Evolutionary conservation across 2,113 vertebrate species (phyloP), one percentile per base, ranked within the genome.

Genomic region (Istiophorus platypterus): DNA sequence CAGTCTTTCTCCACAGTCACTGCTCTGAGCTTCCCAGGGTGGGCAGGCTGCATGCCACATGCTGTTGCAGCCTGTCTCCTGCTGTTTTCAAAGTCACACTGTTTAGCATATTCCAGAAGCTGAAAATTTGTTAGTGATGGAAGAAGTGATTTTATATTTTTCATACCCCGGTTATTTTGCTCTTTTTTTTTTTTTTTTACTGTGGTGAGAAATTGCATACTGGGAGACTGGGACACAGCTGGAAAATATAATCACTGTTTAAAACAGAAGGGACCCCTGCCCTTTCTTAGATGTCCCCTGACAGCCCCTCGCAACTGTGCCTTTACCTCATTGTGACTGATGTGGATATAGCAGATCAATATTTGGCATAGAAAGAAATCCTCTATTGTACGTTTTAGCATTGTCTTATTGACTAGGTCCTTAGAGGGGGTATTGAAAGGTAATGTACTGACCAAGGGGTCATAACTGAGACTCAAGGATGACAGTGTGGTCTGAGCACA

Each of bases 31-130:
- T 72, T 76, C 24, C 49, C 14, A 5, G 8, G 37, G 39, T 67
- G 73, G 61, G 61, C 45, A 45, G 41, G 66, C 22, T 69, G 56
- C 39, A 45, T 18, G 20, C 69, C 64, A 24, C 82, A 78, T 58
- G 69, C 84, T 88, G 85, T 51, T 42, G 22, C 63, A 76, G 68
- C 67, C 62, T 39, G 54, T n/a, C 7, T 66, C 69, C 64, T 72
- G 81, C 72, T 79, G 81, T 34, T 81, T 81, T 86, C 70, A 86
- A 69, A 82, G 76, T 62, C 27, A 2, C 41, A 11, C 11, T 42
- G 31, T 81, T 85, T 66, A 81, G 54, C 80, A 66, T 72, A 52
- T 54, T 69, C 34, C 56, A 37, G 11, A 39, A 67, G 68, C n/a
- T 6, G 34, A 37, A 52, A 11, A 41, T 74, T 64, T 51, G 37